Evolutionary conservation across 2,888 invertebrate genomes (phyloP).

Genomic region (Ischnus inquisitorius): DNA sequence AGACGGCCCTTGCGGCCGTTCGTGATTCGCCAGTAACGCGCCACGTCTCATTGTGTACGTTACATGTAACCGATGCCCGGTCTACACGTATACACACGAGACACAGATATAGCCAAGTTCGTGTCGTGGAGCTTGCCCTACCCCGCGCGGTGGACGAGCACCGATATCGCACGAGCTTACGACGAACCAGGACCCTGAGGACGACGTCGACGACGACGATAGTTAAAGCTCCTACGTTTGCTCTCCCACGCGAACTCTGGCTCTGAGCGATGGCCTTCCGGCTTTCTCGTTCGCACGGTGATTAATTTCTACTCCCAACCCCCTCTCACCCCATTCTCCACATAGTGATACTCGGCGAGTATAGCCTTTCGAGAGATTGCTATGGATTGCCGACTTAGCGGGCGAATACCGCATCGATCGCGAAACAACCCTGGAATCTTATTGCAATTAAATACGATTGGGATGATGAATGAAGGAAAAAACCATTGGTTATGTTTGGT

Average conservation of each 20-base stretch:
- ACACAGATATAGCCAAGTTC: conserved; percentile 3
- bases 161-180: conserved; percentile 52
- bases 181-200: conserved; percentile 41
- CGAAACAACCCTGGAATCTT: background rate
- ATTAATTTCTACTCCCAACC: conserved; percentile 51
- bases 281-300: conserved; percentile 56
- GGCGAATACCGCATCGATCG: conserved; percentile 19
- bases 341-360: conserved; percentile 10
- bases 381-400: conserved; percentile 15
- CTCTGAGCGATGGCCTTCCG: conserved; percentile 56
- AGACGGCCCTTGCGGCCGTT: conserved; percentile 56
- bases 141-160: conserved; percentile 22
- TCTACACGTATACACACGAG: conserved; percentile 2
- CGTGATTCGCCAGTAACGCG: conserved; percentile 55
- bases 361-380: conserved; percentile 20
- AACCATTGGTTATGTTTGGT: background rate
- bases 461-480: background rate
- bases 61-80: background rate
- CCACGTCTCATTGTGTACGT: conserved; percentile 12
- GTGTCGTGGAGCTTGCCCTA: conserved; percentile 23
- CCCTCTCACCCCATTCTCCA: conserved; percentile 1
- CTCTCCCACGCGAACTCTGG: conserved; percentile 38
- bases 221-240: conserved; percentile 45
- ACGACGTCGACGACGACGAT: conserved; percentile 54
- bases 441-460: background rate